Conservation (phyloP, 1,140 invertebrate species). For the Achroia grisella region DNA sequence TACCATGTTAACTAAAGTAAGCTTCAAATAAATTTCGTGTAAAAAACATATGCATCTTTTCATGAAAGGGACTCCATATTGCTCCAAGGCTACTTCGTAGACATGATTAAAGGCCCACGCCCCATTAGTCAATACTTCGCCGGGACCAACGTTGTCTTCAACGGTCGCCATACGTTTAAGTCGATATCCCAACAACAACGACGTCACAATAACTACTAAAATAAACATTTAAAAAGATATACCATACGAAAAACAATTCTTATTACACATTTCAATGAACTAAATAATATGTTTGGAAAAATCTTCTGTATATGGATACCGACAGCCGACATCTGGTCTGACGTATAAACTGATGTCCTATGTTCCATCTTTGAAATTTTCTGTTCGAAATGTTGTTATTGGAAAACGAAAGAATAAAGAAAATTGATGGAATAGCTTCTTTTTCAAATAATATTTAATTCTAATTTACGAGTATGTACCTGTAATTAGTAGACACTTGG, state of each 20-base stretch:
- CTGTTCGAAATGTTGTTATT: background rate
- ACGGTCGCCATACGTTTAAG: constrained; percentile 14
- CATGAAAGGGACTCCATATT: constrained; percentile 25
- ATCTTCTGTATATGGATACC: background rate
- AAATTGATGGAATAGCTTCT: background rate
- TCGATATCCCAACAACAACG: constrained; percentile 12
- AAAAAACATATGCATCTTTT: constrained; percentile 29
- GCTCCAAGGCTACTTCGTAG: constrained; percentile 27
- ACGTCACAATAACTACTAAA: constrained; percentile 9
- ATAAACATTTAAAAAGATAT: constrained; percentile 20
- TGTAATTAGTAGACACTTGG: no score
- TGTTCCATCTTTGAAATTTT: constrained; percentile 1
- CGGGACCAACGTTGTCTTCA: background rate
- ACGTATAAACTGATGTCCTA: background rate
- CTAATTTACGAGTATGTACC: no score
- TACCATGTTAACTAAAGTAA: constrained; percentile 44
- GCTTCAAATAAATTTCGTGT: constrained; percentile 30
- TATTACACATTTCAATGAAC: constrained; percentile 1
- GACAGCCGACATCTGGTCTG: constrained; percentile 3
- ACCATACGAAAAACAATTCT: constrained; percentile 7
- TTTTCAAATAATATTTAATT: no score
- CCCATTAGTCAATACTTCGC: constrained; percentile 17
- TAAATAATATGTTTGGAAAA: constrained; percentile 9
- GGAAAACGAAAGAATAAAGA: no score
- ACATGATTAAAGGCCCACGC: constrained; percentile 15